Evolutionary conservation across 2,113 vertebrate genomes (phyloP).

Genomic region (Macquaria ambigua): DNA sequence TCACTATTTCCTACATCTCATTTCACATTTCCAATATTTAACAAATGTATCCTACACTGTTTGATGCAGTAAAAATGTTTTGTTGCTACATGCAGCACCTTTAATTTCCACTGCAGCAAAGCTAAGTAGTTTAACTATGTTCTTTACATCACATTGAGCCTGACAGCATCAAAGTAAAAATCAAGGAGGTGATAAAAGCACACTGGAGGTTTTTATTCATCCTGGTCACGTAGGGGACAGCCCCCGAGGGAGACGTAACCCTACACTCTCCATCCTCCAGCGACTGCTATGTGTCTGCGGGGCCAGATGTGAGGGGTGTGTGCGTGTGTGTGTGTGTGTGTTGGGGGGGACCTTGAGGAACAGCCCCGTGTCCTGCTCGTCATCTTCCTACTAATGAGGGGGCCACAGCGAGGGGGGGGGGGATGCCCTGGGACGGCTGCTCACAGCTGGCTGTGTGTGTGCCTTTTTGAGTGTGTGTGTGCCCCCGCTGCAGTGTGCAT

Average conservation of each 20-base stretch:
- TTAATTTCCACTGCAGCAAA: not conserved
- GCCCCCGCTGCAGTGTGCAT: not conserved
- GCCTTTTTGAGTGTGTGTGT: not conserved
- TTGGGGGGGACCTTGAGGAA: constrained; percentile 56
- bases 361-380: constrained; percentile 64
- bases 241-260: constrained; percentile 58
- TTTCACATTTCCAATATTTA: not conserved
- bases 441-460: constrained; percentile 61
- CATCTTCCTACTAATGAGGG: constrained; percentile 76
- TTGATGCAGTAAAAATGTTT: not conserved
- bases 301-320: constrained; percentile 60
- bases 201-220: constrained; percentile 44
- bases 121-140: not conserved
- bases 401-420: constrained; percentile 55
- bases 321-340: constrained; percentile 26
- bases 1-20: no score
- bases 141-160: not conserved
- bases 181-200: constrained; percentile 21
- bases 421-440: constrained; percentile 57
- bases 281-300: constrained; percentile 37
- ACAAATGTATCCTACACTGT: no score
- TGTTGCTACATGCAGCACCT: not conserved
- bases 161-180: constrained; percentile 2
- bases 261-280: constrained; percentile 35
- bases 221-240: constrained; percentile 53